A percentile compares a stretch with the other conserved stretches of the same genome.
These are phyloP conservation scores for Acipenser ruthenus DNA, from an alignment of 2,797 vertebrate species.

Conservation along the genomic window DNA sequence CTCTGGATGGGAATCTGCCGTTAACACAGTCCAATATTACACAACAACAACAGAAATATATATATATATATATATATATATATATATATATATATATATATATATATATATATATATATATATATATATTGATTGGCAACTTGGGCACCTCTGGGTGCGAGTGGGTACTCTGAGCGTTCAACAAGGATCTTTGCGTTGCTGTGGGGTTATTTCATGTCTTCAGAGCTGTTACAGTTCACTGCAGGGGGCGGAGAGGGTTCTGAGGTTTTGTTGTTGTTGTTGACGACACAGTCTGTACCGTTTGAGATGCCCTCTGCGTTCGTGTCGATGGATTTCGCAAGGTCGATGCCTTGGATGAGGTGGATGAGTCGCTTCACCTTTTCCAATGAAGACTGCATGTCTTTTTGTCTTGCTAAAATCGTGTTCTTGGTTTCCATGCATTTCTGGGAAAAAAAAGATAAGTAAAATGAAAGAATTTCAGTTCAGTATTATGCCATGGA, in stretches of 20 bases:
- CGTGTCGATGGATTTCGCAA: slow-evolving; percentile 77
- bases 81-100: slow-evolving; percentile 57
- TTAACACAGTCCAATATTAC: slow-evolving; percentile 94
- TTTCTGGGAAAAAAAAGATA: slow-evolving; percentile 63
- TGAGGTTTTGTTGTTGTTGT: slow-evolving; percentile 67
- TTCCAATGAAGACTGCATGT: slow-evolving; percentile 93
- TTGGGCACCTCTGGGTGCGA: slow-evolving; percentile 86
- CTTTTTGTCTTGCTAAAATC: slow-evolving; percentile 91
- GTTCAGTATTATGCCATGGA: background rate
- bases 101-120: slow-evolving; percentile 24
- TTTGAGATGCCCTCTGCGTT: slow-evolving; percentile 58
- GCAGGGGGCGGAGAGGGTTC: slow-evolving; percentile 76
- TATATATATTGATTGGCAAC: slow-evolving; percentile 93
- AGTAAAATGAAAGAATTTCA: background rate
- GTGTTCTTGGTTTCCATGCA: slow-evolving; percentile 98
- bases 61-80: slow-evolving; percentile 32
- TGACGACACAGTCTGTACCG: slow-evolving; percentile 59
- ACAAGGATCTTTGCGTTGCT: slow-evolving; percentile 40
- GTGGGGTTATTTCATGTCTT: slow-evolving; percentile 82
- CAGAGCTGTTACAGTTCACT: slow-evolving; percentile 80
- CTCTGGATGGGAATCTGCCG: slow-evolving; percentile 72
- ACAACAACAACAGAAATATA: slow-evolving; percentile 76
- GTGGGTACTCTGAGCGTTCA: slow-evolving; percentile 47
- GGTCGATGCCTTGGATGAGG: slow-evolving; percentile 93
- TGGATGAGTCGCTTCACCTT: slow-evolving; percentile 93